Percentiles rank a stretch among this genome's conserved stretches.
Conservation (phyloP, 2,113 vertebrate genomes). For the Glaucomys volans region DNA sequence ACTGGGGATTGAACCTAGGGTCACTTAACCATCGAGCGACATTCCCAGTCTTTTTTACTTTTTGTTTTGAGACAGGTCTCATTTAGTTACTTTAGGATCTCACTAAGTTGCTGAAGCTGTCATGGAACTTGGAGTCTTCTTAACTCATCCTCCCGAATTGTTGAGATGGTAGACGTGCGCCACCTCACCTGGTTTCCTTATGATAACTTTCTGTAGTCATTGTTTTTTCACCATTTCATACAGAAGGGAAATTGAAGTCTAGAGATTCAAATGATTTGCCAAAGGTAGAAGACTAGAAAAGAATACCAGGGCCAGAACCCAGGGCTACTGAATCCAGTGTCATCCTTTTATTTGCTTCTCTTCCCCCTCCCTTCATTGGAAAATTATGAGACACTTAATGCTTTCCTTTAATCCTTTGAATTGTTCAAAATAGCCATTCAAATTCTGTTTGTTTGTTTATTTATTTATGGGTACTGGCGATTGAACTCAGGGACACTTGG, state of each 20-base stretch:
- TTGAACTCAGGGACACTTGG: too few species aligned
- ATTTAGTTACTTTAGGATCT: too few species aligned
- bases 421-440: neutral
- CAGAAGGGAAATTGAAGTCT: neutral
- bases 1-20: too few species aligned
- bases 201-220: neutral
- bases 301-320: neutral
- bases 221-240: neutral
- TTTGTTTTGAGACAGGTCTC: too few species aligned
- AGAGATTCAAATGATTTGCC: neutral
- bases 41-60: too few species aligned
- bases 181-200: neutral
- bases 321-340: neutral
- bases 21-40: too few species aligned
- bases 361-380: neutral
- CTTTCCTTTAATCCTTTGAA: conserved; percentile 3
- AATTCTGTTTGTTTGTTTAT: neutral
- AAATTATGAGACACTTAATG: neutral
- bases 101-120: too few species aligned
- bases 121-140: too few species aligned
- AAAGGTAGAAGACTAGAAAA: neutral
- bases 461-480: neutral
- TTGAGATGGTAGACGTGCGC: too few species aligned
- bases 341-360: neutral
- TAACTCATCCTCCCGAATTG: too few species aligned